A percentile compares a stretch with the other conserved stretches of the same genome.
Evolutionary conservation across 1,140 invertebrate species (phyloP).

Genomic region (Teleogryllus occipitalis): DNA sequence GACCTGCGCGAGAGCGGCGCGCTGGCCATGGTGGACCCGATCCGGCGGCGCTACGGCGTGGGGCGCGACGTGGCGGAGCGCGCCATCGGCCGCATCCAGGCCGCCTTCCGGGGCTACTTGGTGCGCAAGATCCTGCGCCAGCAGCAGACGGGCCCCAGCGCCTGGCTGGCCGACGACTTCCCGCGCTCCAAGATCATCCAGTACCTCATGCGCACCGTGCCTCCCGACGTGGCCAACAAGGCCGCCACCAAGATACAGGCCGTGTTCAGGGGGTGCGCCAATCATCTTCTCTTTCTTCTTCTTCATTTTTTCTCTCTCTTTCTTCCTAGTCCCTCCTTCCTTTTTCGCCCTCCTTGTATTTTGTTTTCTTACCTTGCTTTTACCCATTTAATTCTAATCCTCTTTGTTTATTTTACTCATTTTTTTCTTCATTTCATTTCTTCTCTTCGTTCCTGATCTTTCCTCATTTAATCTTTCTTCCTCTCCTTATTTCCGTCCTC

Average conservation of each 20-base stretch:
- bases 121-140: not conserved
- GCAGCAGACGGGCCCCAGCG: not conserved
- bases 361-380: no score
- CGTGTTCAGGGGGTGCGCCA: not conserved
- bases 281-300: no score
- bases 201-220: not conserved
- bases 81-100: not conserved
- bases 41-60: not conserved
- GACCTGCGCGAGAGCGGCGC: not conserved
- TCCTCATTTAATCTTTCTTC: no score
- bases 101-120: not conserved
- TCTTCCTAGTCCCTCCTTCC: no score
- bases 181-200: not conserved
- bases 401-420: no score
- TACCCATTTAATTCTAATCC: no score
- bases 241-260: not conserved
- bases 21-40: not conserved
- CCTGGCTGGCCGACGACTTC: not conserved
- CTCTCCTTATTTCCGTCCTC: no score
- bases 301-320: no score
- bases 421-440: no score
- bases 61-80: not conserved
- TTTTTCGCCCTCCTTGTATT: no score
- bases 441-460: no score
- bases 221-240: not conserved